Conservation (phyloP, 2,113 vertebrate genomes). For the Sinocyclocheilus maitianheensis region DNA sequence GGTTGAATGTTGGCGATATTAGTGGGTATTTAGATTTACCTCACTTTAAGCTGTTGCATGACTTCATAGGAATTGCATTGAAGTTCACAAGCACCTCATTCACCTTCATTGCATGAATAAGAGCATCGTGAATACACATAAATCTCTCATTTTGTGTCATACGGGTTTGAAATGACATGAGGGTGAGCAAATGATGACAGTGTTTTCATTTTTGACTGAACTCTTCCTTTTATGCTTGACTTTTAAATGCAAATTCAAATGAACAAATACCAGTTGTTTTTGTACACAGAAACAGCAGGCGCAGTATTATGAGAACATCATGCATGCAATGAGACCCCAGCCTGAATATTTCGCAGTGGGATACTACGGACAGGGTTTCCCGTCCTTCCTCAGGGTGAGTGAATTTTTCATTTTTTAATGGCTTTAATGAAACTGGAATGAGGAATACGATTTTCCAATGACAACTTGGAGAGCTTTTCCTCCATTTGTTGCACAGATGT, state of each 20-base stretch:
- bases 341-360: slow-evolving; percentile 97
- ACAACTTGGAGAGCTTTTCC: background rate
- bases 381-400: slow-evolving; percentile 92
- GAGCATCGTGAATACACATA: background rate
- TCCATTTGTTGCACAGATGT: background rate
- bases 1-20: background rate
- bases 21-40: background rate
- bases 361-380: slow-evolving; percentile 92
- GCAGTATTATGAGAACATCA: slow-evolving; percentile 92
- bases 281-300: slow-evolving; percentile 88
- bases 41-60: background rate
- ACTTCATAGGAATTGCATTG: background rate
- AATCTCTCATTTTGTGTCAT: background rate
- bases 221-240: background rate
- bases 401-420: background rate
- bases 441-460: background rate
- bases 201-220: background rate
- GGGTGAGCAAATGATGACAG: background rate
- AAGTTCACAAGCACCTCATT: background rate
- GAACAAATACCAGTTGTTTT: background rate
- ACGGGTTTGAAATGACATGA: background rate
- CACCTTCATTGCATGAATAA: background rate
- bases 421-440: background rate
- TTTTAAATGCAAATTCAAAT: background rate
- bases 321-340: slow-evolving; percentile 94